phyloP scores from a whole-genome alignment of 1,140 invertebrate genomes.

The Fragariocoptes setiger region DNA sequence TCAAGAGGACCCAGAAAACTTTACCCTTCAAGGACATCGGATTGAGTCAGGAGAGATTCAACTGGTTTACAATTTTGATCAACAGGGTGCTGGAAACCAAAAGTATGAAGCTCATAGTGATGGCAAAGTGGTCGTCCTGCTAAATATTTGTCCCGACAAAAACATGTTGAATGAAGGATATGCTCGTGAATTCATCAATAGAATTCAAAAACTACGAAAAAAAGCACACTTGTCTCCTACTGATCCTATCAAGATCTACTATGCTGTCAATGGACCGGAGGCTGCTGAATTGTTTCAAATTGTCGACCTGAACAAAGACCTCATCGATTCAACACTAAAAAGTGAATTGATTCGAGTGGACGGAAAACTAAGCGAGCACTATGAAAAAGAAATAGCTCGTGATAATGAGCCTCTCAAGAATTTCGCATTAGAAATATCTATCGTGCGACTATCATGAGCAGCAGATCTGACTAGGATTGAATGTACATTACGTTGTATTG shows the following conservation, averaged over 20 bases:
- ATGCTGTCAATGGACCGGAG: constrained; percentile 21
- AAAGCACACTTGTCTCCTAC: constrained; percentile 69
- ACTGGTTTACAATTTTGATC: constrained; percentile 41
- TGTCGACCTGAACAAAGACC: constrained; percentile 30
- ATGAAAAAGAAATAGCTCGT: constrained; percentile 11
- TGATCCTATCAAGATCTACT: constrained; percentile 57
- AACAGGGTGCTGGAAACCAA: constrained; percentile 19
- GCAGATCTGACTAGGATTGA: too few species aligned
- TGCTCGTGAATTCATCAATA: constrained; percentile 74
- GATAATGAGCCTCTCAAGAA: constrained; percentile 27
- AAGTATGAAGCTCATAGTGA: constrained; percentile 66
- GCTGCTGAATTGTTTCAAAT: constrained; percentile 30
- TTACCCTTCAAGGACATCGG: constrained; percentile 32
- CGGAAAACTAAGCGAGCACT: constrained; percentile 5
- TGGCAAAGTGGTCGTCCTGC: constrained; percentile 24
- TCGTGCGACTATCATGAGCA: neutral
- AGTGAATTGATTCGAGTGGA: constrained; percentile 24
- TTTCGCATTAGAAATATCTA: constrained; percentile 34
- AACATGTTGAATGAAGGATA: constrained; percentile 65
- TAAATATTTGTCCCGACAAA: constrained; percentile 34
- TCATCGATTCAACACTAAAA: constrained; percentile 50
- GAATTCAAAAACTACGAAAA: constrained; percentile 86
- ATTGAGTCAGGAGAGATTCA: constrained; percentile 47
- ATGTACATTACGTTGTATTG: too few species aligned
- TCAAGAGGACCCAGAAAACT: constrained; percentile 3